Percentiles rank a stretch among this genome's conserved stretches.
These are phyloP conservation scores for Ericerus pela DNA, from an alignment of 1,140 invertebrate genomes.

Conservation along the genomic window DNA sequence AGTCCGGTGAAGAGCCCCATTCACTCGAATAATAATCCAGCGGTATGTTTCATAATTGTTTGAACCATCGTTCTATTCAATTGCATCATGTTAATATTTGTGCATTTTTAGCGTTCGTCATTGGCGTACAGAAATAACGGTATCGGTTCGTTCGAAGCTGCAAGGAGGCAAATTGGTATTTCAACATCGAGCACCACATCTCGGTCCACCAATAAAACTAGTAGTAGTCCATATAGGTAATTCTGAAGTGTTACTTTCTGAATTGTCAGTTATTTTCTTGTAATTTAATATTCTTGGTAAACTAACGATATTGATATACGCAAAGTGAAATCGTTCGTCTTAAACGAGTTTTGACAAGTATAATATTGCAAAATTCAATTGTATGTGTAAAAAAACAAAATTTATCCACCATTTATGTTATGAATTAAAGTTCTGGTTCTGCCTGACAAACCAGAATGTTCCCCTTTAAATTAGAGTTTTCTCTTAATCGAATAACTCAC, in stretches of 20 bases:
- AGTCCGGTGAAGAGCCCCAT: slow-evolving; percentile 6
- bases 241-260: too few relatives aligned
- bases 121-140: slow-evolving; percentile 58
- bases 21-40: slow-evolving; percentile 1
- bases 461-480: too few relatives aligned
- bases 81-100: background rate
- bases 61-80: background rate
- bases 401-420: too few relatives aligned
- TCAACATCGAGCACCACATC: slow-evolving; percentile 92
- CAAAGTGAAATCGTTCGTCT: background rate
- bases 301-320: slow-evolving; percentile 1
- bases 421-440: too few relatives aligned
- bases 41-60: background rate
- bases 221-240: slow-evolving; percentile 72
- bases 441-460: too few relatives aligned
- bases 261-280: too few relatives aligned
- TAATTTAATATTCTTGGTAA: background rate
- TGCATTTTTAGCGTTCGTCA: slow-evolving; percentile 39
- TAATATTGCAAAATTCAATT: too few relatives aligned
- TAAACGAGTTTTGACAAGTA: too few relatives aligned
- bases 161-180: slow-evolving; percentile 73
- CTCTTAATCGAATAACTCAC: too few relatives aligned
- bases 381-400: too few relatives aligned
- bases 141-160: slow-evolving; percentile 29
- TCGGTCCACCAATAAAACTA: slow-evolving; percentile 82